phyloP scores from a whole-genome alignment of 2,797 vertebrate genomes.

The Psittacula derbiana region DNA sequence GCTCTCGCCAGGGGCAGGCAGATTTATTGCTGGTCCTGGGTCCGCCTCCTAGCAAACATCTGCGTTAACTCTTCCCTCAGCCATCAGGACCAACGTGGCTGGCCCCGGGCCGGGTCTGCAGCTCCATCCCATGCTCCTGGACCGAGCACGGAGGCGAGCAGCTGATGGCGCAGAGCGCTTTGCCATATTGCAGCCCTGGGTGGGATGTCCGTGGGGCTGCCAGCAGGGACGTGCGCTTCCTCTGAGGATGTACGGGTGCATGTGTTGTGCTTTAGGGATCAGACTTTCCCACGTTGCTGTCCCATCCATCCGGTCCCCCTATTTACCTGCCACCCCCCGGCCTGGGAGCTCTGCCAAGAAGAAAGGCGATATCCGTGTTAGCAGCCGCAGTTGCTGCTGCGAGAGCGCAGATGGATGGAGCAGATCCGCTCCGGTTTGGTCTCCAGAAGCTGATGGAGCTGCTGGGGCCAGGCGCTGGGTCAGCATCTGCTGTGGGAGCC shows the following conservation, averaged over 20 bases:
- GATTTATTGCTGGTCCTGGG: neutral
- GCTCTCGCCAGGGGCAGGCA: neutral
- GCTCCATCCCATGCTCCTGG: neutral
- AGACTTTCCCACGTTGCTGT: neutral
- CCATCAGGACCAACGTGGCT: accelerated
- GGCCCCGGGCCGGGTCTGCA: neutral
- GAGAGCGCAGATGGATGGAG: neutral
- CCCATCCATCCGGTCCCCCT: neutral
- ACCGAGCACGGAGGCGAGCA: neutral
- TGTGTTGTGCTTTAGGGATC: accelerated
- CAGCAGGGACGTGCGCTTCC: neutral
- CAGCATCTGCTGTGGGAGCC: neutral
- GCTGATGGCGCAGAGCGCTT: neutral
- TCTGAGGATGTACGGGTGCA: accelerated
- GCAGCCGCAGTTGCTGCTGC: accelerated
- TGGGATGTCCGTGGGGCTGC: neutral
- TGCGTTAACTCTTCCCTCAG: neutral
- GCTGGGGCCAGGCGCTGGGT: accelerated
- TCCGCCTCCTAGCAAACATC: neutral
- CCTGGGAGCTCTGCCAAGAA: neutral
- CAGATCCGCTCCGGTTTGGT: neutral
- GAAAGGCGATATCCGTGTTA: neutral
- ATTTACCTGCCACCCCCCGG: neutral
- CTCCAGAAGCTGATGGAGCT: neutral
- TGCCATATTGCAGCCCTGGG: neutral